These are phyloP conservation scores for Cephus rjabovi DNA, from an alignment of 2,888 invertebrate species.

Conservation along the genomic window DNA sequence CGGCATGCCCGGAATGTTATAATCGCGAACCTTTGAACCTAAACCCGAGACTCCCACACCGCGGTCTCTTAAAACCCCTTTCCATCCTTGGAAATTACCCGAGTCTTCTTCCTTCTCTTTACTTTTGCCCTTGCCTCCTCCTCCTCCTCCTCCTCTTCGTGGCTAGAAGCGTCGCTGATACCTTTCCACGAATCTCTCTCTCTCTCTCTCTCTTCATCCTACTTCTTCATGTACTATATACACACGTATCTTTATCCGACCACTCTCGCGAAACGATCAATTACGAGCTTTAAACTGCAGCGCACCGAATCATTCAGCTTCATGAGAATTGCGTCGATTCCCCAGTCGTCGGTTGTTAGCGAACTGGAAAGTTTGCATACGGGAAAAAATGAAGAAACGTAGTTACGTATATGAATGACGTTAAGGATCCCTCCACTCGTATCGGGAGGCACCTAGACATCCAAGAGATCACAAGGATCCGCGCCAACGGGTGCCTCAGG, in stretches of 20 bases:
- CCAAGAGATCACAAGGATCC: not conserved
- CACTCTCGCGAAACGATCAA: not conserved
- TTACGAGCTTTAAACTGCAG: not conserved
- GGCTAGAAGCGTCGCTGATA: constrained; percentile 18
- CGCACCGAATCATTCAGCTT: not conserved
- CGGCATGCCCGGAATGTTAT: constrained; percentile 65
- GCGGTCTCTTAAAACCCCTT: constrained; percentile 47
- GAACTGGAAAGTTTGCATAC: not conserved
- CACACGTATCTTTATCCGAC: not conserved
- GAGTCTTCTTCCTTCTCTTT: constrained; percentile 28
- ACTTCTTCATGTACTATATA: not conserved
- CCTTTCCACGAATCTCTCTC: constrained; percentile 26
- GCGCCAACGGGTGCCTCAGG: not conserved
- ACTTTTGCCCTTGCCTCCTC: constrained; percentile 5
- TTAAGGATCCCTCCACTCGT: not conserved
- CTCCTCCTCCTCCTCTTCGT: constrained; percentile 11
- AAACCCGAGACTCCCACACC: constrained; percentile 62
- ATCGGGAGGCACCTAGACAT: not conserved
- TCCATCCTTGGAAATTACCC: constrained; percentile 57
- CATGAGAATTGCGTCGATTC: not conserved
- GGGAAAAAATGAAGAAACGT: not conserved
- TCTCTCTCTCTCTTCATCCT: not conserved
- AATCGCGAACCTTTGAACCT: constrained; percentile 65
- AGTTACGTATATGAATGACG: not conserved
- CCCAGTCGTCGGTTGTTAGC: not conserved